Evolutionary conservation across 2,797 vertebrate species (phyloP), one percentile per base, ranked within the genome.

Genomic region (Nyctalus aviator): DNA sequence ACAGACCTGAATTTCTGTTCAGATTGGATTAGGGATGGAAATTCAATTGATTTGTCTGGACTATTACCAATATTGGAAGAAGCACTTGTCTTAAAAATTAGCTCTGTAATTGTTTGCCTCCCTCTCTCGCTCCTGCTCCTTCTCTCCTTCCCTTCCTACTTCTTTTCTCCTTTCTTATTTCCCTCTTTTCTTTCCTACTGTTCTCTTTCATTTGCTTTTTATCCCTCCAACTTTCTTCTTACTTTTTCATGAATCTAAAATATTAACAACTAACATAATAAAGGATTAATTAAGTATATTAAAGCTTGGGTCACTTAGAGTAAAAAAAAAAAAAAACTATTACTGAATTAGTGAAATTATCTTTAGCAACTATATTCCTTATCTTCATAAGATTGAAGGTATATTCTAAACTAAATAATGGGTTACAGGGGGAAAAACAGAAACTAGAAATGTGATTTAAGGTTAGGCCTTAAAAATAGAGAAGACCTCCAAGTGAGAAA

Each of bases 401-500:
- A 3, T 9, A 76, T 72, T 66, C 32, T 78, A 77, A 88, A 82
- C 5, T 59, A 76, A 84, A 17, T 25, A 59, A 76, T 48, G 62
- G 55, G 48, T 76, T 71, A 88, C 10, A 32, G 44, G 46, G 25
- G 53, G n/a, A 50, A 55, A 76, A 88, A 72, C 30, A 77, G 14
- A n/a, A 81, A 59, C 2, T n/a, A 46, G 25, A 79, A 86, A 91
- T 83, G 55, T 73, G 6, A 6, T 90, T 76, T 25, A 73, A 18
- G 13, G 15, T 66, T 68, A 64, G 41, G 72, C 41, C 25, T 92
- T 81, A 66, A 90, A 93, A 73, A 23, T 32, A 55, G 57, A 91
- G 48, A 76, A 55, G 46, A 66, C 17, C n/a, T 15, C 30, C 25
- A 89, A 91, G 46, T 83, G 50, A 94, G 53, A 25, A 84, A 90